Percentiles rank a stretch among this genome's conserved stretches.
Evolutionary conservation across 2,113 vertebrate genomes (phyloP).

Genomic region (Oryzias celebensis): DNA sequence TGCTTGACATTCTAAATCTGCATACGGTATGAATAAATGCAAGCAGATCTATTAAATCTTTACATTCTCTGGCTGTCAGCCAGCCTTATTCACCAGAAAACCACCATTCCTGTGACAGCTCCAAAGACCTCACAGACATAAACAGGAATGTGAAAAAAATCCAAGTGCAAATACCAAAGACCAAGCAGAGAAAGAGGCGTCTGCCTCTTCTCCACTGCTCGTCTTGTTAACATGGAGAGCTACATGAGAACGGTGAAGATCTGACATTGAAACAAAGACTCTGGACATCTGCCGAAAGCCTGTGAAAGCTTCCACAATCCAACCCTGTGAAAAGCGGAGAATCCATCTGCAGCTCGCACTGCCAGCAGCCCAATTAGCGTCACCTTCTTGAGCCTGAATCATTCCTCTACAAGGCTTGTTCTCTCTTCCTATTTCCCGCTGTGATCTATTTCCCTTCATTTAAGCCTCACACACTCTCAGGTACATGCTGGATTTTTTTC

Average conservation of each 20-base stretch:
- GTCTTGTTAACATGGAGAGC: conserved; percentile 30
- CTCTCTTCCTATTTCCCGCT: conserved; percentile 39
- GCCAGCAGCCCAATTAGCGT: conserved; percentile 69
- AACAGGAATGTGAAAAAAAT: too few species aligned
- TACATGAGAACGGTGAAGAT: conserved; percentile 9
- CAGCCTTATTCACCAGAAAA: too few species aligned
- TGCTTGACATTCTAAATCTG: too few species aligned
- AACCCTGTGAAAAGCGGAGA: conserved; percentile 25
- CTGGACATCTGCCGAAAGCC: conserved; percentile 45
- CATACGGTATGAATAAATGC: too few species aligned
- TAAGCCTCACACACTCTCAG: conserved; percentile 21
- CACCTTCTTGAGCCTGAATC: conserved; percentile 44
- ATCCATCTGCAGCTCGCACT: conserved; percentile 30
- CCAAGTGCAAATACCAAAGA: too few species aligned
- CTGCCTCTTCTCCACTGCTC: neutral
- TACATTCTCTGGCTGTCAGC: too few species aligned
- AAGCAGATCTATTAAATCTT: too few species aligned
- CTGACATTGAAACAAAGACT: conserved; percentile 54
- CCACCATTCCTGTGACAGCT: too few species aligned
- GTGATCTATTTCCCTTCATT: conserved; percentile 50
- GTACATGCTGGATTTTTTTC: conserved; percentile 24
- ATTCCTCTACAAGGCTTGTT: conserved; percentile 39
- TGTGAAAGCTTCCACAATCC: conserved; percentile 42
- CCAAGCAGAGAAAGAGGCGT: too few species aligned
- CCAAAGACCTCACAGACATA: too few species aligned